Base-by-base conservation (phyloP, 1,140 invertebrate species). In the Macrobrachium rosenbergii region DNA sequence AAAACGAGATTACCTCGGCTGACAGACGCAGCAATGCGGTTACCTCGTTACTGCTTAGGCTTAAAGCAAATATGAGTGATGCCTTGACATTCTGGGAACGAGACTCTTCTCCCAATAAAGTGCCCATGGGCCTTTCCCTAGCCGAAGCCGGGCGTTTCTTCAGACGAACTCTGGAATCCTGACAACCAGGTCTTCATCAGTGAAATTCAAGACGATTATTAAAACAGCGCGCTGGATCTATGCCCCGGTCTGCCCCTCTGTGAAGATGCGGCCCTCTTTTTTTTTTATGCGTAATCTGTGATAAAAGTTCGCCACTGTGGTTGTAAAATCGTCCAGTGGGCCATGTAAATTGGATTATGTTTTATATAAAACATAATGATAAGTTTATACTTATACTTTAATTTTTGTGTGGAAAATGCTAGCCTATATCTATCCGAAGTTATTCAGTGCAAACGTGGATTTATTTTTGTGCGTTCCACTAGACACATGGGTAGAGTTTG, bases 171-270 rank as follows among this genome's bases (percentile, higher is more conserved):
- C 23, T 28, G 19, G 78, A 69, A 73, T 67, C 78, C 78, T 80
- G 23, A 58, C 78, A 87, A 43, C 78, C 84, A 75, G 75, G 78
- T 87, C 78, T 81, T 79, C 84, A 63, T 82, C 52, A 73, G 69
- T 87, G 84, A 81, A 87, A 87, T 81, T 87, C 69, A 82, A 87
- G 84, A 87, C 80, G 67, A 81, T 87, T 87, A 87, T 87, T 87
- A 87, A 87, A 67, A 77, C 73, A 62, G 69, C 43, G n/a, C 73
- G 37, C 1, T n/a, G 58, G 5, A 58, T 72, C 43, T 7, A 60
- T 62, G 62, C 62, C 23, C 60, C n/a, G 58, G 82, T 37, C 73
- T 21, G 23, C 59, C 52, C 67, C 72, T 14, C n/a, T 45, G n/a
- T 52, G 16, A 21, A 28, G 52, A 73, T 58, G 17, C 79, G 17